phyloP scores from a whole-genome alignment of 1,140 invertebrate genomes.

The Eriocheir sinensis region DNA sequence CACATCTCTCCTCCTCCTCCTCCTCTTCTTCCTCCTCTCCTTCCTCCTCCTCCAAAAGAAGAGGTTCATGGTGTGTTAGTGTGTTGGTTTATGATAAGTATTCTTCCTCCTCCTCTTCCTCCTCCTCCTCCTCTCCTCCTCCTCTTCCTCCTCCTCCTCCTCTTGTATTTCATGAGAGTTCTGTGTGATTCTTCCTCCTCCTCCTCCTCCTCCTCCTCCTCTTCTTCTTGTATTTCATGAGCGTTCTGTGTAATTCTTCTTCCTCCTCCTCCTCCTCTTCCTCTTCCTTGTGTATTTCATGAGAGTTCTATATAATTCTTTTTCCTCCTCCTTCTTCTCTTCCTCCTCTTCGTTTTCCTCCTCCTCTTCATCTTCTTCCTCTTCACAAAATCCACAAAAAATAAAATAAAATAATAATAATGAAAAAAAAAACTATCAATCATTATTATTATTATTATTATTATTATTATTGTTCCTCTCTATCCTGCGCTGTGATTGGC shows the following conservation, averaged over 20 bases:
- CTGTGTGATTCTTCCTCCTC: neutral
- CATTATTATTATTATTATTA: too few relatives aligned
- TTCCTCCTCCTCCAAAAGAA: neutral
- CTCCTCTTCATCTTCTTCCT: neutral
- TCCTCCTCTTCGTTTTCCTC: constrained; percentile 7
- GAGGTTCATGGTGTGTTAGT: too few relatives aligned
- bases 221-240: too few relatives aligned
- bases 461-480: too few relatives aligned
- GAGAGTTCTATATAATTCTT: neutral
- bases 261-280: constrained; percentile 6
- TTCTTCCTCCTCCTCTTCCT: too few relatives aligned
- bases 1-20: neutral
- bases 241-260: neutral
- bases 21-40: neutral
- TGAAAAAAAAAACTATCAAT: too few relatives aligned
- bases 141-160: neutral
- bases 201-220: neutral
- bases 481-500: neutral
- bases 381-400: neutral
- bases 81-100: neutral
- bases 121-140: constrained; percentile 7
- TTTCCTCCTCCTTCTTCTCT: neutral
- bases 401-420: neutral
- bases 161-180: neutral
- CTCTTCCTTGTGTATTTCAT: constrained; percentile 10